Evolutionary conservation across 2,888 invertebrate species (phyloP), one percentile per base, ranked within the genome.

Genomic region (Osmoderma eremita): DNA sequence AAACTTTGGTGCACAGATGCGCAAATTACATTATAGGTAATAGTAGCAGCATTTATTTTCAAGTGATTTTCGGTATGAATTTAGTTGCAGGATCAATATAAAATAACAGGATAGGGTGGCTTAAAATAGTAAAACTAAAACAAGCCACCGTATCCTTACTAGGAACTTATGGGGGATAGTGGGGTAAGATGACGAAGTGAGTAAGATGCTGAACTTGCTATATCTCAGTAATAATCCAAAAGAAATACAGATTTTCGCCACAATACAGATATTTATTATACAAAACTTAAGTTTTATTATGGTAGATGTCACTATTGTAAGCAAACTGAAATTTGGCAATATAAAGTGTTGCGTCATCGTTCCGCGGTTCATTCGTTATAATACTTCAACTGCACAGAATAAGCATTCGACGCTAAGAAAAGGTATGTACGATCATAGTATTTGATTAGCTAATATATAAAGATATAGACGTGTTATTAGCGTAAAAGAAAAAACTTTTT

Each of bases 101-200:
- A n/a, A n/a, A n/a, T n/a, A n/a, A n/a, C n/a, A n/a, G n/a, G n/a
- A n/a, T n/a, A n/a, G n/a, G n/a, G n/a, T n/a, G n/a, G n/a, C n/a
- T n/a, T n/a, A n/a, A n/a, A n/a, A n/a, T n/a, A n/a, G n/a, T n/a
- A n/a, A n/a, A n/a, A n/a, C n/a, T n/a, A n/a, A n/a, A n/a, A n/a
- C n/a, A n/a, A n/a, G n/a, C n/a, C n/a, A n/a, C n/a, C 45, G 13
- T 45, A 45, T 13, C 15, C 1, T 45, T 10, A 6, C 45, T 45
- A 6, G 6, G 13, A 13, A 15, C 10, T 45, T 45, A 13, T 13
- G 45, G n/a, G 50, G 20, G 4, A 24, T 5, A 12, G 15, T 18
- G 2, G 51, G 24, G 17, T 56, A 69, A 50, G 67, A 67, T 45
- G 45, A 45, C n/a, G n/a, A n/a, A n/a, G n/a, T n/a, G 51, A 17